phyloP scores from a whole-genome alignment of 2,113 vertebrate genomes.

The Ceyx melanurus region DNA sequence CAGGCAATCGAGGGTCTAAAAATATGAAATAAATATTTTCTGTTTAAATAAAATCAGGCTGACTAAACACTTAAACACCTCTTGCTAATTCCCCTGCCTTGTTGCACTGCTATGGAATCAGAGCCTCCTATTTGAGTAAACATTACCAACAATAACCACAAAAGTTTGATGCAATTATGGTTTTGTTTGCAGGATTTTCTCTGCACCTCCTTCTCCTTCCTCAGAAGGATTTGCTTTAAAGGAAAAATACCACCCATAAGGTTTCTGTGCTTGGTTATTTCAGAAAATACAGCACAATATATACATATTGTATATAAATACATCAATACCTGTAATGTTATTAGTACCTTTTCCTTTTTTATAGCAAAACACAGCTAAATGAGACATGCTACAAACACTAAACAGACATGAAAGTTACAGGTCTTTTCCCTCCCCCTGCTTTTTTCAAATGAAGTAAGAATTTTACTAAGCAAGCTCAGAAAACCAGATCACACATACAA shows the following conservation, averaged over 20 bases:
- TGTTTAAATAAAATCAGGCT: not conserved
- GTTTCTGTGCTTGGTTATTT: not conserved
- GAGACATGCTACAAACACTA: not conserved
- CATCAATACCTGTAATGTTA: not conserved
- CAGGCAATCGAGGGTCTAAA: not conserved
- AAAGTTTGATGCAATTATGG: accelerated
- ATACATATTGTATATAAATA: no score
- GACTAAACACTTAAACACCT: not conserved
- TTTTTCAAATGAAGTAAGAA: not conserved
- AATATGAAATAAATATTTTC: not conserved
- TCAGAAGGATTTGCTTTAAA: not conserved
- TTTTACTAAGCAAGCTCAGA: not conserved
- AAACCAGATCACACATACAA: not conserved
- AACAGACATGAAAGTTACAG: not conserved
- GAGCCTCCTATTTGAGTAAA: not conserved
- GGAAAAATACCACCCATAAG: not conserved
- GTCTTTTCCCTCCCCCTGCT: not conserved
- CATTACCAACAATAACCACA: not conserved
- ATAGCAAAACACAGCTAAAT: not conserved
- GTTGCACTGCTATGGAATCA: not conserved
- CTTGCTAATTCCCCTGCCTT: not conserved
- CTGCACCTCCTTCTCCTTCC: not conserved
- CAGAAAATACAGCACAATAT: not conserved
- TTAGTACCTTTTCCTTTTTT: not conserved
- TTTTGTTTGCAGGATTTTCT: not conserved